Percentiles rank a stretch among this genome's conserved stretches.
Evolutionary conservation across 2,113 vertebrate genomes (phyloP).

Genomic region (Pycnonotus jocosus): DNA sequence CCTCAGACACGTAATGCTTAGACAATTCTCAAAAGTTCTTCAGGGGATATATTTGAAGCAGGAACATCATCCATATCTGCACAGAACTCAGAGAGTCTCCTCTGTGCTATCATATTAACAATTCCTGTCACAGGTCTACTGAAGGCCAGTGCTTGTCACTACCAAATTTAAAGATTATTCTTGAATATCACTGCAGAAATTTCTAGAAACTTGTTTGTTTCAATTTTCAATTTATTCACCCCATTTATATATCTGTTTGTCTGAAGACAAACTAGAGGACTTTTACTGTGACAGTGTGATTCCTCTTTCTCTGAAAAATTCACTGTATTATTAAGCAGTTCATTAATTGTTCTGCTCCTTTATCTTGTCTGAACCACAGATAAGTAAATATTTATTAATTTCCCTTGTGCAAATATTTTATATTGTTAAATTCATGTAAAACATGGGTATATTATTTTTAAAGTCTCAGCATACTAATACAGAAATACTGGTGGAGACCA

Average conservation of each 20-base stretch:
- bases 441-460: neutral
- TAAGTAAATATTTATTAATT: neutral
- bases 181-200: neutral
- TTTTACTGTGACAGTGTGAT: neutral
- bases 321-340: neutral
- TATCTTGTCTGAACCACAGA: neutral
- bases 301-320: neutral
- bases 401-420: neutral
- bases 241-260: neutral
- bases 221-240: neutral
- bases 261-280: neutral
- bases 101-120: neutral
- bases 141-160: fast-evolving
- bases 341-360: neutral
- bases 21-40: neutral
- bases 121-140: neutral
- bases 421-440: neutral
- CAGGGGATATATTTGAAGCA: neutral
- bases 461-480: neutral
- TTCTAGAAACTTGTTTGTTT: neutral
- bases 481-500: neutral
- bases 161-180: neutral
- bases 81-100: neutral
- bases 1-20: fast-evolving
- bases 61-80: neutral